A percentile compares a stretch with the other conserved stretches of the same genome.
phyloP scores from a whole-genome alignment of 2,888 invertebrate genomes.

The Parnassius glacialis region DNA sequence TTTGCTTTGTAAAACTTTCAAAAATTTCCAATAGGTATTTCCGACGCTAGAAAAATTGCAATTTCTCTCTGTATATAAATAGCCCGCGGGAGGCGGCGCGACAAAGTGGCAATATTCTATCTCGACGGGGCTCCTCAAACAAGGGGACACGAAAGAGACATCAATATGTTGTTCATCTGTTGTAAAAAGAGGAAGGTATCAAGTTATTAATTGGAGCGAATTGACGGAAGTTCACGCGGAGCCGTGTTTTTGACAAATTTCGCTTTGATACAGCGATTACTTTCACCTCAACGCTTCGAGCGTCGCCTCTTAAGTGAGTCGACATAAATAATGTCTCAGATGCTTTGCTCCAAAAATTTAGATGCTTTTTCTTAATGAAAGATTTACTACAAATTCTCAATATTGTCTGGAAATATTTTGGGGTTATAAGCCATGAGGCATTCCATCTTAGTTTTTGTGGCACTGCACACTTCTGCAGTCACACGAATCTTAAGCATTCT shows the following conservation, averaged over 20 bases:
- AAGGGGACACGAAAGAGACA: slow-evolving; percentile 65
- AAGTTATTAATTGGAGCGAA: slow-evolving; percentile 79
- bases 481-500: no score
- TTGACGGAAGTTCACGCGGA: slow-evolving; percentile 75
- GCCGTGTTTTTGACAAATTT: slow-evolving; percentile 80
- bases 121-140: slow-evolving; percentile 78
- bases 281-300: slow-evolving; percentile 72
- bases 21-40: slow-evolving; percentile 57
- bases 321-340: slow-evolving; percentile 49
- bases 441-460: no score
- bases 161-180: slow-evolving; percentile 33
- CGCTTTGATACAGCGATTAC: slow-evolving; percentile 79
- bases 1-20: slow-evolving; percentile 50
- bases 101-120: slow-evolving; percentile 80
- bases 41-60: slow-evolving; percentile 67
- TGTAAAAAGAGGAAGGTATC: slow-evolving; percentile 45
- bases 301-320: slow-evolving; percentile 56
- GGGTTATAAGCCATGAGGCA: no score
- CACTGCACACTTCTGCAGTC: no score
- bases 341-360: slow-evolving; percentile 35
- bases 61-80: slow-evolving; percentile 65
- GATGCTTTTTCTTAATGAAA: slow-evolving; percentile 25
- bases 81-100: slow-evolving; percentile 71
- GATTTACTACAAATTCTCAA: background rate
- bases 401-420: no score